Evolutionary conservation across 2,113 vertebrate genomes (phyloP), one percentile per base, ranked within the genome.

Genomic region (Actenoides lindsayi): DNA sequence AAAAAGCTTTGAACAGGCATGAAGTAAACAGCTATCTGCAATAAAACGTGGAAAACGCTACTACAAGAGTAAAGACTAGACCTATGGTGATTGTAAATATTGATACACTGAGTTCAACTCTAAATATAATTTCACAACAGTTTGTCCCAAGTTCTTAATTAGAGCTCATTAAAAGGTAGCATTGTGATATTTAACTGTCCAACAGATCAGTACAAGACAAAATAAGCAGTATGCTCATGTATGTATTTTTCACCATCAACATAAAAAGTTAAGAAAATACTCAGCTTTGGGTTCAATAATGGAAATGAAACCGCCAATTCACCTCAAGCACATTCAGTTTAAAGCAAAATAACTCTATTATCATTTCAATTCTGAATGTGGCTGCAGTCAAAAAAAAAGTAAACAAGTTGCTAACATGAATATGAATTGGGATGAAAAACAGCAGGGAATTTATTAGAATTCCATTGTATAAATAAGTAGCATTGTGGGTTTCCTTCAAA

Each of bases 401-500:
- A 90, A 87, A 83, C 24, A 90, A 73, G 37, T 17, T 77, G 64
- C 44, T 89, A 90, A 90, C 46, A 44, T 37, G 71, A 74, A 81
- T 90, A 83, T 64, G 82, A 93, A 89, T 33, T 81, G 33, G 24
- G 42, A 86, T 81, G 71, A 80, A 95, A 83, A 96, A 39, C 60
- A 93, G 82, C 59, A 68, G 60, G 68, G 56, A 95, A 92, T 90
- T 77, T 75, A 86, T 74, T 86, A 83, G 79, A 88, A 93, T 59
- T 65, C 14, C 51, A 37, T 35, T 57, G 69, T 81, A 88, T 35
- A 67, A 83, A 86, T 74, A 73, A 80, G 41, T 41, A 80, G 25
- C 37, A 67, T 80, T 39, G 35, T 80, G 46, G 11, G 8, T 83
- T 95, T 88, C 85, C 33, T 93, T 87, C 64, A 87, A 94, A 82